Conservation (phyloP, 2,797 vertebrate species). For the Amazona ochrocephala region DNA sequence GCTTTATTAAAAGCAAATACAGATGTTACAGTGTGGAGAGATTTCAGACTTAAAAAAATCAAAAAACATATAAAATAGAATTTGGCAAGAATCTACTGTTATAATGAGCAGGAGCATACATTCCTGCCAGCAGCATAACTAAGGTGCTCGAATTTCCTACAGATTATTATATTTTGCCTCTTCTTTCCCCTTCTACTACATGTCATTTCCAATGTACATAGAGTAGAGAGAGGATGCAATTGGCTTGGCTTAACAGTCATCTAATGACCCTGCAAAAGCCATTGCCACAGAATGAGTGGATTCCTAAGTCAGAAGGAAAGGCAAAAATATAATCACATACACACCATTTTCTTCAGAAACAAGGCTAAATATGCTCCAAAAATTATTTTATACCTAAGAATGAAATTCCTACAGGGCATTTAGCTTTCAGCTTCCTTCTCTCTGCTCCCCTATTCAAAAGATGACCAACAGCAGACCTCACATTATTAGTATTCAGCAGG, state of each 20-base stretch:
- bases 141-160: neutral
- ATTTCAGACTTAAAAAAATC: neutral
- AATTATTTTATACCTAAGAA: neutral
- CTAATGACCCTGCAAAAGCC: neutral
- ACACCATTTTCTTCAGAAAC: neutral
- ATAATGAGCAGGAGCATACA: neutral
- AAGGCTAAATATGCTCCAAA: neutral
- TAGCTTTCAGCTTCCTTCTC: neutral
- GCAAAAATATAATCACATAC: neutral
- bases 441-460: neutral
- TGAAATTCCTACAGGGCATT: neutral
- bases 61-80: neutral
- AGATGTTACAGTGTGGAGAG: neutral
- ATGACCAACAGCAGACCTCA: neutral
- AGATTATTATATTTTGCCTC: neutral
- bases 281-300: neutral
- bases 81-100: neutral
- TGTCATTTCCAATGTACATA: neutral
- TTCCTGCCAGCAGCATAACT: neutral
- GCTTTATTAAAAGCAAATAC: neutral
- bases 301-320: neutral
- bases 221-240: neutral
- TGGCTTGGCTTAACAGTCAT: neutral
- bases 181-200: neutral
- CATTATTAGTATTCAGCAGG: neutral